Percentiles rank a stretch among this genome's conserved stretches.
Conservation (phyloP, 2,888 invertebrate genomes). For the Dasysyrphus albostriatus region DNA sequence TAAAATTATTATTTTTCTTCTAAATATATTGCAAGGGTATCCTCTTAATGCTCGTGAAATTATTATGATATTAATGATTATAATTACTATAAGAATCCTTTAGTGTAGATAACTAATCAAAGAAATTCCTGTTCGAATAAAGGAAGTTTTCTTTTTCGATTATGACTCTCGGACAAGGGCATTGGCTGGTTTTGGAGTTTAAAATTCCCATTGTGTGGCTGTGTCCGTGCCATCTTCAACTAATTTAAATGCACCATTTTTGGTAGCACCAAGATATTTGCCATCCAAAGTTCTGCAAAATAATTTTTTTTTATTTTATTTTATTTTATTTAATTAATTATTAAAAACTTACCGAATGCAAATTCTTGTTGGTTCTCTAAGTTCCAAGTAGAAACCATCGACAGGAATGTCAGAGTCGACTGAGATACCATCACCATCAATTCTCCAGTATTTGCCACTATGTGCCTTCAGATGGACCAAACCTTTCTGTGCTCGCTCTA, state of each 20-base stretch:
- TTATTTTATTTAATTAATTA: background rate
- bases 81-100: constrained; percentile 66
- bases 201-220: constrained; percentile 98
- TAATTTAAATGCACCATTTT: constrained; percentile 95
- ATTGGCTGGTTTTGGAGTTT: constrained; percentile 81
- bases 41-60: constrained; percentile 68
- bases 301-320: background rate
- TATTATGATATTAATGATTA: constrained; percentile 69
- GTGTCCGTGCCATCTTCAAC: constrained; percentile 90
- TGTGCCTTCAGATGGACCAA: constrained; percentile 96
- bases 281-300: constrained; percentile 85
- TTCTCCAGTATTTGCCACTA: constrained; percentile 97
- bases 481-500: constrained; percentile 95
- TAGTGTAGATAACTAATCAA: constrained; percentile 50
- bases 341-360: constrained; percentile 88
- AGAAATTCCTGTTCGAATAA: constrained; percentile 60
- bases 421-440: constrained; percentile 93
- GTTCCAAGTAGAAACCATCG: constrained; percentile 95
- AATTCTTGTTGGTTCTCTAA: constrained; percentile 96
- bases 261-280: constrained; percentile 93
- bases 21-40: constrained; percentile 72
- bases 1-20: constrained; percentile 65
- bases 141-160: constrained; percentile 51
- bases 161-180: constrained; percentile 73
- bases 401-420: constrained; percentile 93